Conservation (phyloP, 1,140 invertebrate genomes). For the Aphis gossypii region DNA sequence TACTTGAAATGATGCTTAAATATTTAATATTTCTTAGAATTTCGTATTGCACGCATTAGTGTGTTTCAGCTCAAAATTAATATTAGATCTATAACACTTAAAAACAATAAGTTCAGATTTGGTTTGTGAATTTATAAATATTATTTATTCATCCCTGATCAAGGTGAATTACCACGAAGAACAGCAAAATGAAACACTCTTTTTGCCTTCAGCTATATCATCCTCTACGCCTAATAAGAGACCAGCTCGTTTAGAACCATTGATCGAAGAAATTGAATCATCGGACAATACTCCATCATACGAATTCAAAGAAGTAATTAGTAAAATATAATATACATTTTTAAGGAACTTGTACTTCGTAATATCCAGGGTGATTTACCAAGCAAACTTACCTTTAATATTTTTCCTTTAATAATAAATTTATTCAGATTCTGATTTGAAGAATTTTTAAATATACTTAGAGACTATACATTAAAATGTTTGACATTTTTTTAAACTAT, state of each 20-base stretch:
- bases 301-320: slow-evolving; percentile 4
- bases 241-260: background rate
- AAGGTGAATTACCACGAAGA: slow-evolving; percentile 15
- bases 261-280: slow-evolving; percentile 24
- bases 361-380: too few relatives aligned
- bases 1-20: background rate
- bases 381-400: too few relatives aligned
- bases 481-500: too few relatives aligned
- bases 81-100: background rate
- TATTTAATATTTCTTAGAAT: background rate
- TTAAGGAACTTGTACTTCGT: too few relatives aligned
- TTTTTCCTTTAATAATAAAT: too few relatives aligned
- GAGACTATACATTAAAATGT: too few relatives aligned
- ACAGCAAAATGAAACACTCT: background rate
- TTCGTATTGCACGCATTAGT: background rate
- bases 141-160: background rate
- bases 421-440: too few relatives aligned
- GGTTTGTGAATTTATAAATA: background rate
- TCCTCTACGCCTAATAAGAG: background rate
- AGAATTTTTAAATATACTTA: too few relatives aligned
- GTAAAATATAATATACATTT: background rate
- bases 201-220: background rate
- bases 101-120: background rate
- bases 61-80: background rate
- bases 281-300: slow-evolving; percentile 38